Evolutionary conservation across 2,113 vertebrate species (phyloP), one percentile per base, ranked within the genome.

Genomic region (Capricornis sumatraensis): DNA sequence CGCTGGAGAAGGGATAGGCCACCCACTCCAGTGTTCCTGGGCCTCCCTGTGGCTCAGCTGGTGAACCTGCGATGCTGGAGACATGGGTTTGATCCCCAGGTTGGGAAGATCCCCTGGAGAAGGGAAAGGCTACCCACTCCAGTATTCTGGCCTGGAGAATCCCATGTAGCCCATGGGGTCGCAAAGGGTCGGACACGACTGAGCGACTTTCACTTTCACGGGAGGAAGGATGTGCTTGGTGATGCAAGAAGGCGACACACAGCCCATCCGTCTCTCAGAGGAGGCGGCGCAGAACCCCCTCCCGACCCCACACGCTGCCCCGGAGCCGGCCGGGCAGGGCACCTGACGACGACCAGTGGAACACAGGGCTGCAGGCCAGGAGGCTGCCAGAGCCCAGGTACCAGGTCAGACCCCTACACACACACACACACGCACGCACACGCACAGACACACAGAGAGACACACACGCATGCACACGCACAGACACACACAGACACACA

Each of bases 401-500:
- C 25, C 36, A 40, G 58, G 53, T 40, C 53, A 64, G 60, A 45
- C 5, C 15, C n/a, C 16, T 15, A 8, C 8, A 36, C 58, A 55
- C 45, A 12, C 17, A 25, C 64, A 2, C 25, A 36, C 8, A 17
- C 23, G 21, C 47, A 30, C 57, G 27, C 1, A 25, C 3, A 57
- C 3, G 23, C 3, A n/a, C n/a, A n/a, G n/a, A n/a, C n/a, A n/a
- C n/a, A n/a, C n/a, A n/a, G n/a, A n/a, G n/a, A 23, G 0, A 57
- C 21, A 57, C 3, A 3, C 3, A 10, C 1, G 9, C 3, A 3
- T 0, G 7, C 0, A 21, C 17, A 21, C 6, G 7, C 53, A 17
- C 2, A 21, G 6, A 21, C 5, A 55, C 2, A 55, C 1, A 53
- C 0, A 16, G 17, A 55, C 2, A 7, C 2, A 7, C 17, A 53